Percentiles rank a stretch among this genome's conserved stretches.
Conservation (phyloP, 2,888 invertebrate species). For the Perdita meconis region DNA sequence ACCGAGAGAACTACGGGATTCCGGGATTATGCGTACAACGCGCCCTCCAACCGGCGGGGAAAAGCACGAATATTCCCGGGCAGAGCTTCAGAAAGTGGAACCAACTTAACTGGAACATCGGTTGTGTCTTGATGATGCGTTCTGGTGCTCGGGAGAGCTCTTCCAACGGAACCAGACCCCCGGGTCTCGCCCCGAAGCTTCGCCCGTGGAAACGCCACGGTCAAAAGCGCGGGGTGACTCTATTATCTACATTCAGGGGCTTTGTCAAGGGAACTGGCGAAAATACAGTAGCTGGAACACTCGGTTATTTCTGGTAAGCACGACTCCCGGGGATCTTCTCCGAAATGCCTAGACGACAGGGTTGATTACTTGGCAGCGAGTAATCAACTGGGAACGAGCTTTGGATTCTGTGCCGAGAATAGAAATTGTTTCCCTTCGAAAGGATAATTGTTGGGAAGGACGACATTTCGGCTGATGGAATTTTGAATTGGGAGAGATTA, state of each 20-base stretch:
- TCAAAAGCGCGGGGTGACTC: not conserved
- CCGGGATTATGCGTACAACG: conserved; percentile 58
- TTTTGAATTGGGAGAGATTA: not conserved
- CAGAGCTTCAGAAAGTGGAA: conserved; percentile 9
- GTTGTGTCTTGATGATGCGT: not conserved
- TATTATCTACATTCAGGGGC: conserved; percentile 10
- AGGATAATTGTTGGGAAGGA: not conserved
- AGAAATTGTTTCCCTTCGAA: not conserved
- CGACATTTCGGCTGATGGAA: not conserved
- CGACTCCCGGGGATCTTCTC: conserved; percentile 17
- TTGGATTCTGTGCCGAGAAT: not conserved
- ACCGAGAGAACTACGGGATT: conserved; percentile 40
- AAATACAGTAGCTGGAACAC: not conserved
- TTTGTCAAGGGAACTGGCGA: conserved; percentile 8
- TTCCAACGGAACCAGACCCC: no score
- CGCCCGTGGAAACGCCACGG: not conserved
- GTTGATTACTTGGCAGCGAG: conserved; percentile 2
- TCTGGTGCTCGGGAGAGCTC: not conserved
- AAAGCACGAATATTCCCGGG: conserved; percentile 26
- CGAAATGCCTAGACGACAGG: conserved; percentile 11
- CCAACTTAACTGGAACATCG: not conserved
- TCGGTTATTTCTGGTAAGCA: not conserved
- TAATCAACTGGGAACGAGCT: not conserved
- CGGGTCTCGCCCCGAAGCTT: not conserved
- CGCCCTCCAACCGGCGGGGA: conserved; percentile 10